Evolutionary conservation across 1,140 invertebrate species (phyloP).

Genomic region (Rhynchophorus ferrugineus): DNA sequence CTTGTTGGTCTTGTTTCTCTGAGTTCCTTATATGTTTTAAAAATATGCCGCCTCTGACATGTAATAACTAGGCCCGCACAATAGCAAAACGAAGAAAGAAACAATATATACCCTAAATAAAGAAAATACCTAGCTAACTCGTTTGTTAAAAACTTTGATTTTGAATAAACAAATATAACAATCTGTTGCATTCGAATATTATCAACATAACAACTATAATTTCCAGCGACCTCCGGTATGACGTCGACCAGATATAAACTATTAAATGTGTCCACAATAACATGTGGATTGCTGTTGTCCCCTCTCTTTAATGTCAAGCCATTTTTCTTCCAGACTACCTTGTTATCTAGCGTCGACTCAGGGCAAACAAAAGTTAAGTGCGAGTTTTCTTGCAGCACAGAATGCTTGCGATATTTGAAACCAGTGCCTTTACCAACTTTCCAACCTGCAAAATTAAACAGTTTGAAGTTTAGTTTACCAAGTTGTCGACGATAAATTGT

Average conservation of each 20-base stretch:
- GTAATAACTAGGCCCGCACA: conserved; percentile 46
- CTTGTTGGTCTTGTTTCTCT: conserved; percentile 27
- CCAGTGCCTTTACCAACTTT: conserved; percentile 38
- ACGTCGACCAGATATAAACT: conserved; percentile 51
- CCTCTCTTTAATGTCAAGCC: conserved; percentile 40
- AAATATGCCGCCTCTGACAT: conserved; percentile 35
- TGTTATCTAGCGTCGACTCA: conserved; percentile 40
- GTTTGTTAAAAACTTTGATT: conserved; percentile 20
- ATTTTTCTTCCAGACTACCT: conserved; percentile 45
- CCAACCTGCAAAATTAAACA: conserved; percentile 26
- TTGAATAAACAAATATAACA: conserved; percentile 39
- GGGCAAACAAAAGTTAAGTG: conserved; percentile 47
- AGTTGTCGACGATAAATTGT: neutral
- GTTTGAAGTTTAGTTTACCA: neutral
- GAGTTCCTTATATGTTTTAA: conserved; percentile 36
- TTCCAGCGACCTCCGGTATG: conserved; percentile 45
- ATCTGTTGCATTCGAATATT: conserved; percentile 45
- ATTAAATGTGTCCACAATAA: conserved; percentile 48
- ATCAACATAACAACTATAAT: conserved; percentile 50
- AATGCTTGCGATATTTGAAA: conserved; percentile 45
- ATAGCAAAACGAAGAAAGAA: conserved; percentile 45
- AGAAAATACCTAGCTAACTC: conserved; percentile 47
- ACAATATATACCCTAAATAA: conserved; percentile 48
- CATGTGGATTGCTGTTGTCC: conserved; percentile 40
- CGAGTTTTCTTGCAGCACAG: conserved; percentile 44